phyloP scores from a whole-genome alignment of 1,140 invertebrate genomes.

The Caerostris extrusa region DNA sequence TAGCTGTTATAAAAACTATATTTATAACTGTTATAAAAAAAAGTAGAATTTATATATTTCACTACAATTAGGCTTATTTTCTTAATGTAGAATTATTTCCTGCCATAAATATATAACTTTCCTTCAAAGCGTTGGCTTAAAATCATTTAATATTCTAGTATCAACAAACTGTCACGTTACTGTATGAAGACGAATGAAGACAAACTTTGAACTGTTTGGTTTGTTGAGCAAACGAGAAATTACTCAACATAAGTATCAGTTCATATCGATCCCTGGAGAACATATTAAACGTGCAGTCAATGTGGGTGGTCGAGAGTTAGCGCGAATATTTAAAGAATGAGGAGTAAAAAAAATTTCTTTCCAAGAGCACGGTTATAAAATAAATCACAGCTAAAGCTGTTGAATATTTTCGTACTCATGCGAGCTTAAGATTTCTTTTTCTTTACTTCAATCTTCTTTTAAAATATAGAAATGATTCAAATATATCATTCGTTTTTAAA shows the following conservation, averaged over 20 bases:
- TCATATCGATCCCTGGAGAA: constrained; percentile 20
- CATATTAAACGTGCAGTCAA: neutral
- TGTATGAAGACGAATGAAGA: neutral
- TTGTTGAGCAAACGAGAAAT: neutral
- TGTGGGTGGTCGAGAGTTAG: constrained; percentile 11
- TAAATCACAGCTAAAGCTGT: neutral
- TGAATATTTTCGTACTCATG: neutral
- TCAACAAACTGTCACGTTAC: neutral
- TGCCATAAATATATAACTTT: neutral
- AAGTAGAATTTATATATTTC: too few relatives aligned
- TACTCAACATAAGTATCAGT: neutral
- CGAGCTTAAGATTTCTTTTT: too few relatives aligned
- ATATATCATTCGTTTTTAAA: too few relatives aligned
- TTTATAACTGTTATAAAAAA: too few relatives aligned
- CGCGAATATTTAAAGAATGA: constrained; percentile 24
- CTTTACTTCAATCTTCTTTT: too few relatives aligned
- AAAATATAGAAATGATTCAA: too few relatives aligned
- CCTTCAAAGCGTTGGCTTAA: neutral
- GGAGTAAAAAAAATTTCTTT: neutral
- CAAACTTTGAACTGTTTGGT: neutral
- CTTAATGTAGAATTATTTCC: neutral
- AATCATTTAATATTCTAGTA: neutral
- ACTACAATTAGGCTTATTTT: too few relatives aligned
- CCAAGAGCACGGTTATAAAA: neutral
- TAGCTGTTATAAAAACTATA: too few relatives aligned